Evolutionary conservation across 2,113 vertebrate species (phyloP), one percentile per base, ranked within the genome.

Genomic region (Lamprotornis superbus): DNA sequence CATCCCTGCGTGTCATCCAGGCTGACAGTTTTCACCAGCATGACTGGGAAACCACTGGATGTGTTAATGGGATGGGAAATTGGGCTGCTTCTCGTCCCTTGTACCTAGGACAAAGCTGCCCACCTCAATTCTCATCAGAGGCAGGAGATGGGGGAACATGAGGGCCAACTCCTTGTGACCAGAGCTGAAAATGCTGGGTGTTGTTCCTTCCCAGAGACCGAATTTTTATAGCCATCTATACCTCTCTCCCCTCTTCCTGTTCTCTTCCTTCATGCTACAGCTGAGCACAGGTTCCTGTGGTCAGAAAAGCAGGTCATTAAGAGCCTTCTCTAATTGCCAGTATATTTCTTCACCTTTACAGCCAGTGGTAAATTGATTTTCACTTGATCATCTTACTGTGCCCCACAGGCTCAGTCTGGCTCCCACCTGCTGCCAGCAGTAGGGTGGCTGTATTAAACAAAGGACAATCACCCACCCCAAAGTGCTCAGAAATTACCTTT

Each of bases 301-400:
- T 67, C 46, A 75, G 90, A 56, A 65, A 50, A 83, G 42, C 65
- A 82, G 83, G 59, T 86, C 71, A 53, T 93, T 94, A 73, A 74
- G 63, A 87, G 60, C 53, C 56, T 89, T 73, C 82, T 91, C 79
- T 96, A 85, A 91, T 83, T 90, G 83, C 80, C 44, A 35, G 14
- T 59, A 28, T 68, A 67, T 93, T 97, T 94, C 95, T 94, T 93
- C 85, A 97, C 79, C 82, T 96, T 97, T 94, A 96, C 87, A 89
- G 73, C 82, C 59, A 35, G 61, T 40, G 59, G 90, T 93, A 94
- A 94, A 86, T 64, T 90, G 92, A 94, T 91, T 97, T 95, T 96
- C 90, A 88, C 81, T 94, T 96, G 82, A 82, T 84, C 33, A 7
- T 88, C 63, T 82, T 84, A 13, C 40, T 87, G 79, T 94, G 78